Evolutionary conservation across 2,888 invertebrate genomes (phyloP).

Genomic region (Cheilosia urbana): DNA sequence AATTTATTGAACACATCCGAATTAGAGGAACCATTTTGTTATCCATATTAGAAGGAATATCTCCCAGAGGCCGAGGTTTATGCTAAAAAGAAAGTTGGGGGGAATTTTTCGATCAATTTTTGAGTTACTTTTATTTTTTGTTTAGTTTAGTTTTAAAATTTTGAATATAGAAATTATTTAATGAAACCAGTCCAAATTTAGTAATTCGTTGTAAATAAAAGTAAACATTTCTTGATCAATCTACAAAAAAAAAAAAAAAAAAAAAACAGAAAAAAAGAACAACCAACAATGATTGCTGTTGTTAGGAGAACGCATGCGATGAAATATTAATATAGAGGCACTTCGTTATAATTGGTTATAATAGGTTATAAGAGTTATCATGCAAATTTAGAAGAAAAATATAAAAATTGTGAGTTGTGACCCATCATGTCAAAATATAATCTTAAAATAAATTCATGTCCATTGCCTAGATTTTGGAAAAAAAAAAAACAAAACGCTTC

Average conservation of each 20-base stretch:
- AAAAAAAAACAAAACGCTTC: no score
- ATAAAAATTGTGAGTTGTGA: no score
- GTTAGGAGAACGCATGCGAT: slow-evolving; percentile 32
- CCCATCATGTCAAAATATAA: no score
- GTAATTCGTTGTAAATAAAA: slow-evolving; percentile 45
- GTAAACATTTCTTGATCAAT: slow-evolving; percentile 57
- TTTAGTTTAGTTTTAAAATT: slow-evolving; percentile 41
- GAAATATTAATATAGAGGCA: neutral
- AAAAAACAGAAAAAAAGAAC: slow-evolving; percentile 10
- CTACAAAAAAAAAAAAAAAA: slow-evolving; percentile 36
- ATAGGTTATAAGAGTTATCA: no score
- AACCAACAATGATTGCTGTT: neutral
- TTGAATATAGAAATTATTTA: slow-evolving; percentile 14
- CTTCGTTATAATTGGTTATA: neutral
- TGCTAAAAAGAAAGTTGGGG: slow-evolving; percentile 79
- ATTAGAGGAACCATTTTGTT: slow-evolving; percentile 76
- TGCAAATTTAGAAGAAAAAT: no score
- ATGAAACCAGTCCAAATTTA: slow-evolving; percentile 43
- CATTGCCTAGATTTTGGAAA: no score
- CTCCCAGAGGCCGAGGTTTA: slow-evolving; percentile 79
- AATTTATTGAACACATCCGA: slow-evolving; percentile 65
- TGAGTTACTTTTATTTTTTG: slow-evolving; percentile 48
- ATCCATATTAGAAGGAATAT: slow-evolving; percentile 79
- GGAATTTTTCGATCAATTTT: slow-evolving; percentile 60
- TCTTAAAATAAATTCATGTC: no score